Evolutionary conservation across 2,113 vertebrate species (phyloP).

Genomic region (Centrocercus urophasianus): DNA sequence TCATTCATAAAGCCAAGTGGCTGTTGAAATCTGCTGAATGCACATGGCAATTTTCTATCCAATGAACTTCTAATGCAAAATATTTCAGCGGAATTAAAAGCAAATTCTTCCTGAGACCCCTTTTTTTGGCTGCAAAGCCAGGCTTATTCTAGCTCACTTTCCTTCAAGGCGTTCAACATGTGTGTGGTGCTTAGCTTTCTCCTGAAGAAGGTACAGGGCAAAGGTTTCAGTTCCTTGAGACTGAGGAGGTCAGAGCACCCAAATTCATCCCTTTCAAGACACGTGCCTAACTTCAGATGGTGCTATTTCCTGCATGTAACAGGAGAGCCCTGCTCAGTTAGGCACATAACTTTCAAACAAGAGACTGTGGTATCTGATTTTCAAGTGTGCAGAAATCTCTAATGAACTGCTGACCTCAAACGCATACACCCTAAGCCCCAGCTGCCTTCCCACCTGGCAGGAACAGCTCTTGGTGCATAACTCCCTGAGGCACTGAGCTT

Average conservation of each 20-base stretch:
- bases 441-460: not conserved
- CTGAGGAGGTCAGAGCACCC: not conserved
- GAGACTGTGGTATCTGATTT: not conserved
- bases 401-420: constrained; percentile 27
- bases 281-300: not conserved
- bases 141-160: not conserved
- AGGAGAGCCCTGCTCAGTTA: not conserved
- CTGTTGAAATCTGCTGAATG: rapidly evolving
- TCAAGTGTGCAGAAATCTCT: not conserved
- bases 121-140: not conserved
- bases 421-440: not conserved
- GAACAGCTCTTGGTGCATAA: not conserved
- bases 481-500: not conserved
- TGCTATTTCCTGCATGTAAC: not conserved
- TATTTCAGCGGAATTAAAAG: not conserved
- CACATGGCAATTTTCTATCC: not conserved
- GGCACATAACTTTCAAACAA: not conserved
- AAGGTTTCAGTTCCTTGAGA: not conserved
- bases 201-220: not conserved
- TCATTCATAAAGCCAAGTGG: rapidly evolving
- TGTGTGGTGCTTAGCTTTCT: rapidly evolving
- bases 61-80: not conserved
- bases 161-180: rapidly evolving
- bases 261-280: not conserved
- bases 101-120: not conserved